Percentiles rank a stretch among this genome's conserved stretches.
These are phyloP conservation scores for Mormyrops attenuatus DNA, from an alignment of 2,797 vertebrate genomes.

Conservation along the genomic window DNA sequence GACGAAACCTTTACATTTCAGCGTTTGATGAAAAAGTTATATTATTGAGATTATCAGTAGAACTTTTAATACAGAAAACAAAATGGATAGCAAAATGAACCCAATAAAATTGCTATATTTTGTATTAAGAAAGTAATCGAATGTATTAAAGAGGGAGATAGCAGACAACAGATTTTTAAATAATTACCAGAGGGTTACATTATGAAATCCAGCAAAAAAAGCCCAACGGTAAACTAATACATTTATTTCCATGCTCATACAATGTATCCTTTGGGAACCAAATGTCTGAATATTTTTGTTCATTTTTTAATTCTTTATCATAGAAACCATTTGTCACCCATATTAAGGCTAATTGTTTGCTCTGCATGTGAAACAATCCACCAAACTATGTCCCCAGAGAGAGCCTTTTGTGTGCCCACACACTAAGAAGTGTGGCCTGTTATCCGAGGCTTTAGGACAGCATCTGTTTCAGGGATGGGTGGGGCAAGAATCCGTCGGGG, in stretches of 20 bases:
- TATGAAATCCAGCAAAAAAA: background rate
- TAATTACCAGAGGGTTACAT: background rate
- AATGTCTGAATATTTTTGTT: slow-evolving; percentile 12
- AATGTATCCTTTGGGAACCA: background rate
- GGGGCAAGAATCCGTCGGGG: background rate
- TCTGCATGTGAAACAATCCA: background rate
- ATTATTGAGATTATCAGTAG: background rate
- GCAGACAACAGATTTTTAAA: background rate
- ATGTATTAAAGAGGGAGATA: background rate
- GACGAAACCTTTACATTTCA: background rate
- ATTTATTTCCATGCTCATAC: slow-evolving; percentile 9
- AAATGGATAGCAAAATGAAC: background rate
- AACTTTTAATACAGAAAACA: background rate
- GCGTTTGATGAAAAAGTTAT: background rate
- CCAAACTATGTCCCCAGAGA: background rate
- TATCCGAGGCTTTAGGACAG: background rate
- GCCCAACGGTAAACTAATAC: background rate
- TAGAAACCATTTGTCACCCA: slow-evolving; percentile 2
- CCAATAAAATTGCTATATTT: background rate
- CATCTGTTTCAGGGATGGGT: slow-evolving; percentile 4
- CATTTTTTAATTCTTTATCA: background rate
- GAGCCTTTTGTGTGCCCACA: slow-evolving; percentile 4
- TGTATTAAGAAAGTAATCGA: background rate
- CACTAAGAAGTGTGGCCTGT: background rate
- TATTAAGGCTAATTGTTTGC: background rate